phyloP scores from a whole-genome alignment of 2,113 vertebrate genomes.

The Ceuthmochares aereus region DNA sequence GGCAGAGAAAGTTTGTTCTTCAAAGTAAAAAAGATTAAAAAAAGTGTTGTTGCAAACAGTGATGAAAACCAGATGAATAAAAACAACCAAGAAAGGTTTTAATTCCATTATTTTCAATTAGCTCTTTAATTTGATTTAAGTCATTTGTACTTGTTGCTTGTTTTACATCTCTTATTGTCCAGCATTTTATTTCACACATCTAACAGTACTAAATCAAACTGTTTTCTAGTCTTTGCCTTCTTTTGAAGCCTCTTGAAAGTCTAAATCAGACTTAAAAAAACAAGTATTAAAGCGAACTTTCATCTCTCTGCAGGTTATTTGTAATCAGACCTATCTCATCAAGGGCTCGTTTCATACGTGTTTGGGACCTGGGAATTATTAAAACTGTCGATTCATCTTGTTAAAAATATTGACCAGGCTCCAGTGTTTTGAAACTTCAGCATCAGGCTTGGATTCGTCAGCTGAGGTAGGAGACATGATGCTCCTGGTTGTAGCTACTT shows the following conservation, averaged over 20 bases:
- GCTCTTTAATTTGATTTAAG: constrained; percentile 64
- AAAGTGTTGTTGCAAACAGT: constrained; percentile 37
- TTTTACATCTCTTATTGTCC: constrained; percentile 65
- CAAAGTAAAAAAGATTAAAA: constrained; percentile 73
- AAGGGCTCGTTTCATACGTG: constrained; percentile 45
- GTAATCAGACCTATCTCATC: constrained; percentile 69
- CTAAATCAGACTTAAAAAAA: constrained; percentile 18
- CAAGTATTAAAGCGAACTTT: constrained; percentile 62
- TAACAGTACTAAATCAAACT: constrained; percentile 70
- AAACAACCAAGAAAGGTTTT: constrained; percentile 59
- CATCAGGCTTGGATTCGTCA: neutral
- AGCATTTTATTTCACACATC: constrained; percentile 65
- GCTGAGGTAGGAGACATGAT: neutral
- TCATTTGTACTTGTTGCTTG: constrained; percentile 61
- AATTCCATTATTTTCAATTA: constrained; percentile 72
- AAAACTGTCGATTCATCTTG: neutral
- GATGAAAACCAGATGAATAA: constrained; percentile 69
- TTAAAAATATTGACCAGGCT: constrained; percentile 12
- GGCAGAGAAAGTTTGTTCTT: constrained; percentile 65
- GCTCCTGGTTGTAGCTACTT: neutral
- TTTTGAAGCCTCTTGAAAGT: constrained; percentile 69
- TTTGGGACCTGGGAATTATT: constrained; percentile 50
- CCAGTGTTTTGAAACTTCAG: neutral
- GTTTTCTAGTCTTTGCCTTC: constrained; percentile 59
- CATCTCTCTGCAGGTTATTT: constrained; percentile 69